Base-by-base conservation (phyloP, 2,888 invertebrate genomes). In the Spialia ferax region DNA sequence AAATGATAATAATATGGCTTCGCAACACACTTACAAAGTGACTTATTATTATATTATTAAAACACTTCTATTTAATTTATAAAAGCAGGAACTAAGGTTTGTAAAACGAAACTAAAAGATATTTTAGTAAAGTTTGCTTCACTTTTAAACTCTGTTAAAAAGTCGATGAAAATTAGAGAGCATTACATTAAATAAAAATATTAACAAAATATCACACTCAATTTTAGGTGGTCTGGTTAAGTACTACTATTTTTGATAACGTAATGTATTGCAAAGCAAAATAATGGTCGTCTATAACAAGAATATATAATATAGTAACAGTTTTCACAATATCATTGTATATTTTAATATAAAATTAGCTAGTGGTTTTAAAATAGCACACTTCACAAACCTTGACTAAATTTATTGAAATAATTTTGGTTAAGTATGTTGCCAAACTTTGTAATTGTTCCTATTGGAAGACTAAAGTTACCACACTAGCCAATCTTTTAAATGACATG, bases 131-230 rank as follows among this genome's bases (percentile, higher is more conserved):
- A 54, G 38, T 60, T 26, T 32, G 23, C 18, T 66, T 66, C 15
- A 60, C 71, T 73, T 71, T 72, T 62, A 48, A 70, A 64, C 65
- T 76, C 70, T 52, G 42, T 54, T 45, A 45, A 45, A 66, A 65
- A 62, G 68, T 66, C 64, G 70, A 73, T 64, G 70, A 75, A 76
- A 75, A 80, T 81, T 89, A 92, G 92, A 91, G 92, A 92, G 91
- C 92, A 82, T 82, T 75, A 74, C 11, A 38, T 38, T 79, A 80
- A 75, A 71, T 80, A 81, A 83, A 48, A 74, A 76, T 76, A 80
- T 77, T 74, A 85, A 84, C 81, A 87, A 89, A 89, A 91, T 91
- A 91, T 92, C 91, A 91, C 91, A 91, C 86, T 85, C 81, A 72
- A 81, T 81, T 84, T 82, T 85, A 86, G 90, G 87, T 91, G 89